Base-by-base conservation (phyloP, 2,888 invertebrate species). In the Tyria jacobaeae region DNA sequence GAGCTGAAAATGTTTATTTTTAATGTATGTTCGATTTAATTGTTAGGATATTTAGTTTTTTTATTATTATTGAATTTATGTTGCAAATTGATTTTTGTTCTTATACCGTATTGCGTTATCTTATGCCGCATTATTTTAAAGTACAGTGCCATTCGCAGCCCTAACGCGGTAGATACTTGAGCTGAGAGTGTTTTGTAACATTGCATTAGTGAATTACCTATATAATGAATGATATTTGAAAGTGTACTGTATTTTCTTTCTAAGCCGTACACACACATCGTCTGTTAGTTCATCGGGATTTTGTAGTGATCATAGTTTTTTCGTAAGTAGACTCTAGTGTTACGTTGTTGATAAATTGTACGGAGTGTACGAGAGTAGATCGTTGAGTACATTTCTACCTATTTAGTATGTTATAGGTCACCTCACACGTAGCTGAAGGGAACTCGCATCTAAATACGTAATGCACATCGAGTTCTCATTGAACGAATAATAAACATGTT, bases 281-380 rank as follows among this genome's bases (percentile, higher is more conserved):
- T 85, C 75, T 75, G 68, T 75, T 66, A 69, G 61, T 69, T 66
- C 68, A 61, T 75, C 64, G 62, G 82, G 81, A 87, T 88, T 89
- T 86, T 83, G 90, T 89, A 89, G 90, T 89, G 90, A 89, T 90
- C 78, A 89, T 89, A 91, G 89, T 84, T 87, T 85, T 78, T 80
- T 83, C 78, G 79, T 91, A 89, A 85, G 86, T 91, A 91, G 89
- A 52, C 71, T 78, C 80, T 92, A 92, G 91, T n/a, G n/a, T 88
- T 90, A 85, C 78, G 86, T 91, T 92, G 92, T 91, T 92, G 87
- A 89, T 73, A 75, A 76, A 88, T 84, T 84, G 84, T 90, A 88
- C 83, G 83, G 86, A 86, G 84, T 85, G 84, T 86, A 89, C 81
- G 86, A 81, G 80, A 83, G 79, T 90, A 90, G 87, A 66, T 75